These are phyloP conservation scores for Drosophila algonquin DNA, from an alignment of 2,888 invertebrate species.

Conservation along the genomic window DNA sequence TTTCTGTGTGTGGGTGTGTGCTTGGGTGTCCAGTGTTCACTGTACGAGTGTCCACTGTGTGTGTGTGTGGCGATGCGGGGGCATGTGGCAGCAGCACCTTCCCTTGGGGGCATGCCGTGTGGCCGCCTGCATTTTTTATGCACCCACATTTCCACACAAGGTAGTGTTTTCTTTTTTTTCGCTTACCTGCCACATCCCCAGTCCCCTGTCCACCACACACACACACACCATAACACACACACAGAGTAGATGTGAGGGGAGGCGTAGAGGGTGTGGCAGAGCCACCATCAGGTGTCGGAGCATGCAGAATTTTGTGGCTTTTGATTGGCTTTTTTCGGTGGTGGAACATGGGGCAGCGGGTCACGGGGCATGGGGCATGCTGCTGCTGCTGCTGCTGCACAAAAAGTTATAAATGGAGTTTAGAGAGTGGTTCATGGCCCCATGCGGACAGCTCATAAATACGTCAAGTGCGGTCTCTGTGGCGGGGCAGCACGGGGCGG, in stretches of 20 bases:
- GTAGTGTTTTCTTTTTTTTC: neutral
- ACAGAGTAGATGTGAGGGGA: neutral
- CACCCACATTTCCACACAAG: constrained; percentile 62
- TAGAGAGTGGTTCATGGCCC: constrained; percentile 46
- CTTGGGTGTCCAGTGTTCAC: constrained; percentile 5
- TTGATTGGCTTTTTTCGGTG: constrained; percentile 69
- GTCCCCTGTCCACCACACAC: neutral
- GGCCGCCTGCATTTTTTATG: constrained; percentile 69
- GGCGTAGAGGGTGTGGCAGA: neutral
- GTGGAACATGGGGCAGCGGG: neutral
- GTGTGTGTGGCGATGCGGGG: constrained; percentile 2
- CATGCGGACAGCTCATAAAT: constrained; percentile 73
- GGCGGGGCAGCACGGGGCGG: too few relatives aligned
- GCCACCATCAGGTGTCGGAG: constrained; percentile 63
- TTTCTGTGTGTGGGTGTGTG: constrained; percentile 15
- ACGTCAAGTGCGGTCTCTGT: constrained; percentile 51
- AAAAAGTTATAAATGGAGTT: constrained; percentile 75
- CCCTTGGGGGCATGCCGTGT: constrained; percentile 28
- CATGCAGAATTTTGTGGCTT: constrained; percentile 74
- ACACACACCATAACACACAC: neutral
- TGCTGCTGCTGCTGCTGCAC: too few relatives aligned
- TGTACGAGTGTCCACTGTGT: constrained; percentile 5
- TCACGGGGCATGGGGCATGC: neutral
- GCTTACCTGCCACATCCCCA: constrained; percentile 9
- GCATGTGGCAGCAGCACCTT: constrained; percentile 5